Evolutionary conservation across 2,888 invertebrate genomes (phyloP).

Genomic region (Urechis unicinctus): DNA sequence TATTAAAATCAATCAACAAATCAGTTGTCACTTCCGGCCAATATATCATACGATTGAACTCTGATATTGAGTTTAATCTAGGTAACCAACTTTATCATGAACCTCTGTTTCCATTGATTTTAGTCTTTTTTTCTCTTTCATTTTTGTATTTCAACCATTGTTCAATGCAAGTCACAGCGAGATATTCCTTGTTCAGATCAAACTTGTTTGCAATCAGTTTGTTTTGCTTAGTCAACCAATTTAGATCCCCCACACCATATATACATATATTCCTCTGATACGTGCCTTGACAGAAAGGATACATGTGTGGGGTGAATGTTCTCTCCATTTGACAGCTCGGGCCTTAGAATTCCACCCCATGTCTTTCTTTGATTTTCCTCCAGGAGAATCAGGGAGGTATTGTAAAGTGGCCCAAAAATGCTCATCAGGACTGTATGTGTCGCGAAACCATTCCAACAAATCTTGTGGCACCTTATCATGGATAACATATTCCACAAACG

Average conservation of each 20-base stretch:
- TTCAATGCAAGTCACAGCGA: constrained; percentile 32
- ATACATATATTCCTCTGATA: constrained; percentile 28
- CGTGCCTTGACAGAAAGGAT: constrained; percentile 9
- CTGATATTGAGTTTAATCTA: too few species aligned
- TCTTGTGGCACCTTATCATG: constrained; percentile 18
- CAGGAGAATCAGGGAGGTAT: too few species aligned
- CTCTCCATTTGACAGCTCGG: too few species aligned
- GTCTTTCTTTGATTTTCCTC: too few species aligned
- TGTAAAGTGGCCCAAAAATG: constrained; percentile 37
- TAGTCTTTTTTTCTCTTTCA: too few species aligned
- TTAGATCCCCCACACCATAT: constrained; percentile 23
- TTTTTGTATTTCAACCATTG: constrained; percentile 27
- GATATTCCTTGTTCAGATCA: constrained; percentile 27
- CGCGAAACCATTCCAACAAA: constrained; percentile 28
- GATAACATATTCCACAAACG: constrained; percentile 29
- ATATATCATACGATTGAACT: too few species aligned
- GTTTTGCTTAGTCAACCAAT: constrained; percentile 11
- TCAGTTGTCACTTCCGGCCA: too few species aligned
- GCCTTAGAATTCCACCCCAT: too few species aligned
- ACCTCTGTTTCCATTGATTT: too few species aligned
- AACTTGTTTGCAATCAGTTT: constrained; percentile 46
- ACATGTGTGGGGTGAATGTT: too few species aligned
- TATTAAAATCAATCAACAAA: too few species aligned
- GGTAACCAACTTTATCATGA: too few species aligned
- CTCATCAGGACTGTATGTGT: constrained; percentile 36